Evolutionary conservation across 2,113 vertebrate species (phyloP).

Genomic region (Falco punctatus): DNA sequence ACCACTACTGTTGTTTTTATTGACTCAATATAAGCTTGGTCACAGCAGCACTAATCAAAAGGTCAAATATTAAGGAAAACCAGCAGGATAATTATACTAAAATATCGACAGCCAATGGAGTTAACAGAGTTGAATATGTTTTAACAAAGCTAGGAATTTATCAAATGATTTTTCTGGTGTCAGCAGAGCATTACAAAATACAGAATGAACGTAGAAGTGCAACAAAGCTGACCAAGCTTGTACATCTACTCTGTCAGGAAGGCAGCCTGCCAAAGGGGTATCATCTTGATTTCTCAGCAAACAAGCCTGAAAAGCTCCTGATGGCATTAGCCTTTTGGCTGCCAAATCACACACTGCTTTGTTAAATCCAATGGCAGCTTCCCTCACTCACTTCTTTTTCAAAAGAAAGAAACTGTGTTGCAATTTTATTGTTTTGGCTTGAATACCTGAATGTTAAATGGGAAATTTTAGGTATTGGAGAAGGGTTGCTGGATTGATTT

Average conservation of each 20-base stretch:
- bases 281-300: conserved; percentile 48
- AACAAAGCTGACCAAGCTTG: conserved; percentile 4
- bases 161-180: background rate
- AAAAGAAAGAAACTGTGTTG: background rate
- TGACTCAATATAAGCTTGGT: background rate
- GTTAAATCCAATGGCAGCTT: background rate
- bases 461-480: background rate
- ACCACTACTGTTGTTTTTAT: background rate
- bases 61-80: background rate
- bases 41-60: background rate
- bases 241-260: background rate
- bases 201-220: background rate
- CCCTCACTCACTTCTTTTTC: background rate
- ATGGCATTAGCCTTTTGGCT: background rate
- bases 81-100: background rate
- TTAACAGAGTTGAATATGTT: background rate
- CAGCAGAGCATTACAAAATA: background rate
- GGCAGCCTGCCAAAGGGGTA: background rate
- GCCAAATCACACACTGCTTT: conserved; percentile 17
- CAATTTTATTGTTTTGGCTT: conserved; percentile 7
- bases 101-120: background rate
- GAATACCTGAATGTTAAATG: background rate
- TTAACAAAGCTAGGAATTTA: background rate
- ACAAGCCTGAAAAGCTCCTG: conserved; percentile 34
- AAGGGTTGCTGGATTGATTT: background rate